Conservation (phyloP, 2,888 invertebrate species). For the Hartigia nigra region DNA sequence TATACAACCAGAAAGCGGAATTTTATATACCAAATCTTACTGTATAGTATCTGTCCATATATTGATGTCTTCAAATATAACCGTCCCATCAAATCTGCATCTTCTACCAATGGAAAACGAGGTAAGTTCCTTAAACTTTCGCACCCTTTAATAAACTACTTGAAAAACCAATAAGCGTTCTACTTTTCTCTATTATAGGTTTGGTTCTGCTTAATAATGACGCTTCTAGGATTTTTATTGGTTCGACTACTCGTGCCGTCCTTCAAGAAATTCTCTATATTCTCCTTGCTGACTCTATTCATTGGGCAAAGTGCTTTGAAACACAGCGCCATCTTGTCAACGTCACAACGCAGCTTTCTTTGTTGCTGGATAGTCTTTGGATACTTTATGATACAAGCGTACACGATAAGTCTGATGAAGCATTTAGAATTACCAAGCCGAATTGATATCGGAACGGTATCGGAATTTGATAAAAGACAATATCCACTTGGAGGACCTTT, state of each 20-base stretch:
- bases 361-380: constrained; percentile 2
- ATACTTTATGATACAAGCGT: constrained; percentile 6
- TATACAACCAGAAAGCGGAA: neutral
- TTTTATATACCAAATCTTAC: neutral
- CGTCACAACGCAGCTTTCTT: neutral
- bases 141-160: neutral
- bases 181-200: neutral
- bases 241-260: neutral
- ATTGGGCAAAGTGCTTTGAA: neutral
- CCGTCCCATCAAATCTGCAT: too few relatives aligned
- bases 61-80: too few relatives aligned
- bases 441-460: neutral
- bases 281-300: neutral
- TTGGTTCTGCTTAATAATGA: neutral
- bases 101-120: too few relatives aligned
- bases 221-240: neutral
- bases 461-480: neutral
- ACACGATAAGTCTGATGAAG: constrained; percentile 12
- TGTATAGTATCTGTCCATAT: too few relatives aligned
- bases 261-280: neutral
- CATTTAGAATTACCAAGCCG: neutral
- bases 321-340: neutral
- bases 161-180: too few relatives aligned
- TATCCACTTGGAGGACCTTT: neutral
- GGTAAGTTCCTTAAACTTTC: neutral